phyloP scores from a whole-genome alignment of 2,113 vertebrate genomes.

The Narcine bancroftii region DNA sequence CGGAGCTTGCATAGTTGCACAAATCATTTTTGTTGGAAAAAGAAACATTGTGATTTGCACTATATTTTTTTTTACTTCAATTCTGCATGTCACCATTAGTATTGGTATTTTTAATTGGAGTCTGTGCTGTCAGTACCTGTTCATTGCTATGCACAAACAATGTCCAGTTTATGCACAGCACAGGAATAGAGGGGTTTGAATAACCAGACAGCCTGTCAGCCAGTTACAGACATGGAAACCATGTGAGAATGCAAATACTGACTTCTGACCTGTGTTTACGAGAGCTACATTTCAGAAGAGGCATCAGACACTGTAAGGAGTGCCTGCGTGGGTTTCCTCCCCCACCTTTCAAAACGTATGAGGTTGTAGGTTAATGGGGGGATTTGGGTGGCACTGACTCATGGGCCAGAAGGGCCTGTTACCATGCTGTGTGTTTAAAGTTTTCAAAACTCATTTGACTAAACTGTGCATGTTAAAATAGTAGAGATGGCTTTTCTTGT shows the following conservation, averaged over 20 bases:
- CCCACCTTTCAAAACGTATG: too few relatives aligned
- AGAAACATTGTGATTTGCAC: neutral
- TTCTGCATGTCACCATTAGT: neutral
- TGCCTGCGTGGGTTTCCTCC: too few relatives aligned
- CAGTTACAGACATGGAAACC: neutral
- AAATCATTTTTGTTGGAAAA: neutral
- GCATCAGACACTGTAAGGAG: too few relatives aligned
- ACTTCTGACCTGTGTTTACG: constrained; percentile 6
- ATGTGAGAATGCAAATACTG: constrained; percentile 7
- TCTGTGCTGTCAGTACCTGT: neutral
- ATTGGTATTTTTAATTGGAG: neutral
- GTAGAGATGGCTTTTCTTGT: too few relatives aligned
- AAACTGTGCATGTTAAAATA: constrained; percentile 3
- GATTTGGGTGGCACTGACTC: too few relatives aligned
- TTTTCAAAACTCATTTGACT: constrained; percentile 5
- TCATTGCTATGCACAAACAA: neutral
- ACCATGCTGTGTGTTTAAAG: too few relatives aligned
- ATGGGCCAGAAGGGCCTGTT: too few relatives aligned
- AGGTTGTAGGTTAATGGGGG: too few relatives aligned
- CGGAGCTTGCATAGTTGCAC: neutral
- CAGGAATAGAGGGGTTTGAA: neutral
- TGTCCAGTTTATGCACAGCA: neutral
- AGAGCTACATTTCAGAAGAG: constrained; percentile 7
- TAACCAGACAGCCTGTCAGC: neutral
- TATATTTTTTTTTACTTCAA: constrained; percentile 3